Base-by-base conservation (phyloP, 53 echinoderm and acorn worm genomes). In the Holothuria scabra region DNA sequence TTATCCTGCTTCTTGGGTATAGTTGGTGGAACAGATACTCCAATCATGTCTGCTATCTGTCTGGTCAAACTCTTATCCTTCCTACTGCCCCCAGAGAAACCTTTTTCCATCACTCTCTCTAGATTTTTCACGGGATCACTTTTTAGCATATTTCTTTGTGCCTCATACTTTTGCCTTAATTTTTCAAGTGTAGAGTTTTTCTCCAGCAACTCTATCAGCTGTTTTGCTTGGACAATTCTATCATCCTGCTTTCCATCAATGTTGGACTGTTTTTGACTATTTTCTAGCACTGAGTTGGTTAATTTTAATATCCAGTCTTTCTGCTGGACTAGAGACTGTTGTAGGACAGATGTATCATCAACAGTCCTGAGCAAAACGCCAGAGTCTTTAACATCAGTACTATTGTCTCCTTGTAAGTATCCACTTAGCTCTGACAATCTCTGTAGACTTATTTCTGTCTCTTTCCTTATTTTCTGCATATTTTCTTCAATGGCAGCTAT, bases 401-500 rank as follows among this genome's bases (percentile, higher is more conserved):
- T 78, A 58, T 78, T 78, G 32, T 20, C 56, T 78, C 56, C 78
- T 59, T 78, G 92, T 30, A 95, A 66, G 38, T 92, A 92, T 32
- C 86, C 92, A 46, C 71, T 92, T 22, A 95, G 90, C 41, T 95
- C 92, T 1, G 92, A 66, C 59, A 95, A 57, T 8, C 90, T 87
- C 79, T 92, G 90, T 48, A 95, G 79, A 60, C 92, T 92, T 28
- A 92, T 88, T 76, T 95, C 95, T 46, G 95, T 95, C 82, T 95
- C 95, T 81, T 84, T 78, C 5, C 90, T 84, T 8, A 95, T 95
- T 82, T 86, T 90, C 88, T 95, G 95, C 95, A 95, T 95, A 86
- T 95, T 95, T 60, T 84, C 83, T 84, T 95, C 95, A 2, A 95
- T 92, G 65, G 95, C 95, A 74, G 95, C 95, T 26, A 95, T 86